Conservation (phyloP, 2,797 vertebrate species). For the Tenualosa ilisha region DNA sequence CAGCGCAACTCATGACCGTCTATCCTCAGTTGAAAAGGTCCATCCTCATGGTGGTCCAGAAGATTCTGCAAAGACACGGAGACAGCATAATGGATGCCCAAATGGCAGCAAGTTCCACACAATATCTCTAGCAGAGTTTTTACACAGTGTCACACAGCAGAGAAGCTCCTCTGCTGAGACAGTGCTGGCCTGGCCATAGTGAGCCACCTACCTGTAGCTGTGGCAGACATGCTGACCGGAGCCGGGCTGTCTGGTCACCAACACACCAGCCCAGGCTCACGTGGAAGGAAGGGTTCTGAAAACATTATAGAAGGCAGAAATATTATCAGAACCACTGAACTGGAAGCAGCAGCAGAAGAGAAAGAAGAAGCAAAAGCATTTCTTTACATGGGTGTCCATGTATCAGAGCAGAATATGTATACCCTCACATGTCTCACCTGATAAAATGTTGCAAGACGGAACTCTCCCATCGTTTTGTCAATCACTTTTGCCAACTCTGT, state of each 20-base stretch:
- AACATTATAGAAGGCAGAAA: slow-evolving; percentile 8
- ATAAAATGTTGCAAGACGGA: slow-evolving; percentile 78
- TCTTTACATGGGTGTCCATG: background rate
- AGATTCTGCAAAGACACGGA: slow-evolving; percentile 68
- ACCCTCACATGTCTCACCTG: slow-evolving; percentile 65
- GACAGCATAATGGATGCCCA: background rate
- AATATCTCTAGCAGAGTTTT: background rate
- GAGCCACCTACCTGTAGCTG: slow-evolving; percentile 82
- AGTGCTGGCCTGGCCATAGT: background rate
- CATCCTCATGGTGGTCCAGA: slow-evolving; percentile 82
- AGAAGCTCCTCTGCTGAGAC: background rate
- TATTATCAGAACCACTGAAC: background rate
- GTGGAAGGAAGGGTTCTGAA: slow-evolving; percentile 91
- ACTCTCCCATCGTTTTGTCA: slow-evolving; percentile 79
- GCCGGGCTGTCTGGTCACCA: slow-evolving; percentile 72
- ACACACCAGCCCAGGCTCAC: slow-evolving; percentile 93
- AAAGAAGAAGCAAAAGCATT: background rate
- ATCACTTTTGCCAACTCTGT: slow-evolving; percentile 75
- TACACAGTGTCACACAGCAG: background rate
- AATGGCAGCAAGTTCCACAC: background rate
- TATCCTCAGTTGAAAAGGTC: slow-evolving; percentile 70
- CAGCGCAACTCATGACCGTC: slow-evolving; percentile 80
- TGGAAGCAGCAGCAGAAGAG: background rate
- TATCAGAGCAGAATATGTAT: background rate
- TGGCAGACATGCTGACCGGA: slow-evolving; percentile 71